Percentiles rank a stretch among this genome's conserved stretches.
phyloP scores from a whole-genome alignment of 2,797 vertebrate genomes.

The Perodicticus potto region DNA sequence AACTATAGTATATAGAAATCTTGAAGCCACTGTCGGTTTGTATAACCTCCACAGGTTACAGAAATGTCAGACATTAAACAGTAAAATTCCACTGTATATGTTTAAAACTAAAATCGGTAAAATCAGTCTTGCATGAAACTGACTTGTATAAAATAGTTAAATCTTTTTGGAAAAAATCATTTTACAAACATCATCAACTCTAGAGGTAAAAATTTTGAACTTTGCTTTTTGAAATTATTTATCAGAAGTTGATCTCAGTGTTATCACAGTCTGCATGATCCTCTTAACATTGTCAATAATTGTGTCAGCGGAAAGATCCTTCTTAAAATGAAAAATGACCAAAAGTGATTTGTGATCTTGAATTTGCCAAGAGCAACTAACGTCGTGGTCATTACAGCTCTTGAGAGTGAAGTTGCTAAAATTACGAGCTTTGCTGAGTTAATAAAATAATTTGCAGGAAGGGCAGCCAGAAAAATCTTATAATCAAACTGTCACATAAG shows the following conservation, averaged over 20 bases:
- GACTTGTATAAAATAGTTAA: not conserved
- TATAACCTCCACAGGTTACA: not conserved
- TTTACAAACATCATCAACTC: not conserved
- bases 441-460: not conserved
- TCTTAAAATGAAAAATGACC: not conserved
- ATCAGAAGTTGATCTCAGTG: not conserved
- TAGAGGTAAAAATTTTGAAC: not conserved
- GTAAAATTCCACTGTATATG: not conserved
- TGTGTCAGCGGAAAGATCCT: not conserved
- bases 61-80: not conserved
- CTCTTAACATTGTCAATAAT: not conserved
- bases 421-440: not conserved
- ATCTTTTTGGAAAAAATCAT: not conserved
- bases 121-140: not conserved
- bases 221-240: not conserved
- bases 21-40: not conserved
- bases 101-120: not conserved
- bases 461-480: not conserved
- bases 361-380: not conserved
- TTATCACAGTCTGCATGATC: not conserved
- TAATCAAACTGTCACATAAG: not conserved
- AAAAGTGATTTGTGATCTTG: not conserved
- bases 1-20: not conserved
- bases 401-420: not conserved
- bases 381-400: accelerated